These are phyloP conservation scores for Drosophila lutescens DNA, from an alignment of 2,888 invertebrate species.

Conservation along the genomic window DNA sequence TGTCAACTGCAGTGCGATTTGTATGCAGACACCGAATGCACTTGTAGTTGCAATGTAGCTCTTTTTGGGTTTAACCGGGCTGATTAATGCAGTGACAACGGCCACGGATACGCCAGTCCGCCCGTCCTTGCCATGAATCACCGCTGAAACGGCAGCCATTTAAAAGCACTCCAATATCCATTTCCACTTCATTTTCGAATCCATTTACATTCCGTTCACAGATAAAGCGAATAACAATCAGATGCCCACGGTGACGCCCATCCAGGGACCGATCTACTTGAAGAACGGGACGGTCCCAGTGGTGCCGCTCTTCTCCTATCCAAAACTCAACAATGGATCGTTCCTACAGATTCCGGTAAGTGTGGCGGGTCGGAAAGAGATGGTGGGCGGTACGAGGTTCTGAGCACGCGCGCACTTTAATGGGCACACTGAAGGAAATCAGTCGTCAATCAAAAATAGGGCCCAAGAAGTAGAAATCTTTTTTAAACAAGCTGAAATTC, in stretches of 20 bases:
- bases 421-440: slow-evolving; percentile 11
- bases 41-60: slow-evolving; percentile 48
- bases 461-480: too few species aligned
- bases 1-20: slow-evolving; percentile 69
- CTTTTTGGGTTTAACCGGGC: slow-evolving; percentile 51
- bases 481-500: too few species aligned
- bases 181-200: slow-evolving; percentile 24
- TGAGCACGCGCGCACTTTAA: slow-evolving; percentile 58
- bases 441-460: background rate
- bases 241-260: slow-evolving; percentile 90
- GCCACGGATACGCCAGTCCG: slow-evolving; percentile 8
- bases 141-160: slow-evolving; percentile 21
- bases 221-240: slow-evolving; percentile 54
- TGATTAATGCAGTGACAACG: slow-evolving; percentile 58
- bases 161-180: slow-evolving; percentile 35
- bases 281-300: slow-evolving; percentile 94
- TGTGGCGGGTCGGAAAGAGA: background rate
- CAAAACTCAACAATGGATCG: slow-evolving; percentile 93
- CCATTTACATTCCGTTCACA: slow-evolving; percentile 46
- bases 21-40: slow-evolving; percentile 67
- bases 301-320: slow-evolving; percentile 93
- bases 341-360: slow-evolving; percentile 96
- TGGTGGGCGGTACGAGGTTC: slow-evolving; percentile 20
- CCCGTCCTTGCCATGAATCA: slow-evolving; percentile 63
- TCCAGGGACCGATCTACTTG: slow-evolving; percentile 94